Evolutionary conservation across 2,113 vertebrate genomes (phyloP).

Genomic region (Chiloscyllium plagiosum): DNA sequence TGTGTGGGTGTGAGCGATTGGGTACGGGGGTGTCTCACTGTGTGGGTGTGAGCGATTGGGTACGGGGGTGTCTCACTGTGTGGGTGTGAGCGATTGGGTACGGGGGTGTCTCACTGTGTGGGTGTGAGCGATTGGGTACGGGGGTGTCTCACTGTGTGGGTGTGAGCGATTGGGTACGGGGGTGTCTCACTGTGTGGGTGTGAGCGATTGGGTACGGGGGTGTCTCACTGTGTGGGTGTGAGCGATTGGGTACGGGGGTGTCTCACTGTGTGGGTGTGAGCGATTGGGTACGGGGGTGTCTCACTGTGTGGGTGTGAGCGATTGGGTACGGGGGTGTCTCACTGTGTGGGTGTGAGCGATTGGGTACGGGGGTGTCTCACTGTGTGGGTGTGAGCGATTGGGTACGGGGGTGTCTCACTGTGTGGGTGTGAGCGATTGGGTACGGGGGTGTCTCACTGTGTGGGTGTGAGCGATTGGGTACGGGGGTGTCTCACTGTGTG

Average conservation of each 20-base stretch:
- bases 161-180: background rate
- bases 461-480: background rate
- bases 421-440: background rate
- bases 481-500: background rate
- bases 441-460: background rate
- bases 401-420: background rate
- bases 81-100: background rate
- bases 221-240: background rate
- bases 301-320: background rate
- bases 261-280: background rate
- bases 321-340: background rate
- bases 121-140: background rate
- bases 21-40: background rate
- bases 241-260: background rate
- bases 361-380: background rate
- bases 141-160: background rate
- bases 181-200: background rate
- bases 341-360: too few relatives aligned
- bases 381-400: background rate
- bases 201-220: too few relatives aligned
- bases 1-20: background rate
- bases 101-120: background rate
- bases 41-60: background rate
- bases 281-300: background rate
- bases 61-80: background rate